Conservation (phyloP, 2,888 invertebrate species). For the Conistra vaccinii region DNA sequence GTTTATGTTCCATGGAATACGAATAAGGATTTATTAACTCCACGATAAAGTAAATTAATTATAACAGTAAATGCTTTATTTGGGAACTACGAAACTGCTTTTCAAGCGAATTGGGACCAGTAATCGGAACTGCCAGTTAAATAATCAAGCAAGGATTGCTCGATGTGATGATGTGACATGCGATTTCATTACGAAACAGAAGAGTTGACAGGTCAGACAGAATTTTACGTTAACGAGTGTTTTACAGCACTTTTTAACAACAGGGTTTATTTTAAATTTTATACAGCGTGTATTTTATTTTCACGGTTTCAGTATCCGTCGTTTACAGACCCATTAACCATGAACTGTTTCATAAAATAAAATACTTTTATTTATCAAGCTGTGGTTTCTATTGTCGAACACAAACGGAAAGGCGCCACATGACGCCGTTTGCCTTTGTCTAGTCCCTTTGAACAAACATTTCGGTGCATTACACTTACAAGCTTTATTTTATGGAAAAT, state of each 20-base stretch:
- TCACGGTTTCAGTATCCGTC: conserved; percentile 7
- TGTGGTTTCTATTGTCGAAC: conserved; percentile 44
- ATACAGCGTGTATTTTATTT: conserved; percentile 27
- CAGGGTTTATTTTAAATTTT: conserved; percentile 5
- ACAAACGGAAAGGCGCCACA: conserved; percentile 55
- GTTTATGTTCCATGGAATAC: conserved; percentile 60
- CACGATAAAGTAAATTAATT: conserved; percentile 60
- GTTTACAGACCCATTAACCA: conserved; percentile 38
- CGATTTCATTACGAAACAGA: conserved; percentile 18
- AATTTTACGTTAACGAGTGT: background rate
- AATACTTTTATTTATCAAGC: conserved; percentile 39
- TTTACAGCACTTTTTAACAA: conserved; percentile 6
- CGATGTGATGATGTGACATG: background rate
- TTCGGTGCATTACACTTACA: conserved; percentile 55
- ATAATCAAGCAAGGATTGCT: conserved; percentile 5
- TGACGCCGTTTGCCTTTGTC: conserved; percentile 56
- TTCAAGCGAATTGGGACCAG: conserved; percentile 20
- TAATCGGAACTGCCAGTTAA: conserved; percentile 18
- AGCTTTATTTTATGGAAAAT: conserved; percentile 46
- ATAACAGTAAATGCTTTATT: conserved; percentile 56
- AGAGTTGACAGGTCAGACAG: background rate
- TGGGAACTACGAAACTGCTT: conserved; percentile 24
- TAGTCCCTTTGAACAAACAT: conserved; percentile 54
- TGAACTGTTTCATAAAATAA: conserved; percentile 47
- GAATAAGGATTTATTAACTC: conserved; percentile 63